A percentile compares a stretch with the other conserved stretches of the same genome.
These are phyloP conservation scores for Rutpela maculata DNA, from an alignment of 2,888 invertebrate species.

Conservation along the genomic window DNA sequence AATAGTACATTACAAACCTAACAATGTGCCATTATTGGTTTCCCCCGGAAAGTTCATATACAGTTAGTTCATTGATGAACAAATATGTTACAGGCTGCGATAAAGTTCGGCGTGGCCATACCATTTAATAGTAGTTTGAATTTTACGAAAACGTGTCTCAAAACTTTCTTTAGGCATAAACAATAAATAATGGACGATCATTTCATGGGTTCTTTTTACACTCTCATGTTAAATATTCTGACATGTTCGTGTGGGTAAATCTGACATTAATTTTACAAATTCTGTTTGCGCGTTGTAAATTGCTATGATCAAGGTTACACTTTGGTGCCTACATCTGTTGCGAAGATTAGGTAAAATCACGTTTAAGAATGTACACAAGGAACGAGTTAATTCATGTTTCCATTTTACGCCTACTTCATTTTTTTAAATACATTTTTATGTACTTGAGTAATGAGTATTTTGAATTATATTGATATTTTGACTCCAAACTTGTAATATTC, in stretches of 20 bases:
- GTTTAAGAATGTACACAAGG: background rate
- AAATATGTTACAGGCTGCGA: too few relatives aligned
- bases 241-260: conserved; percentile 13
- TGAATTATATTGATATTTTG: too few relatives aligned
- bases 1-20: too few relatives aligned
- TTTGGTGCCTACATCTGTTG: background rate
- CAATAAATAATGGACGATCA: background rate
- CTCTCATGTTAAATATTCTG: conserved; percentile 10
- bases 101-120: background rate
- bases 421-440: too few relatives aligned
- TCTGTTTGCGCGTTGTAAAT: background rate
- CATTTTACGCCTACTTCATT: too few relatives aligned
- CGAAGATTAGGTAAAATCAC: background rate
- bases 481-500: too few relatives aligned
- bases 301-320: background rate
- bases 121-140: background rate
- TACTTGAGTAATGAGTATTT: too few relatives aligned
- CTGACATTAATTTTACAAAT: conserved; percentile 25
- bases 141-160: background rate
- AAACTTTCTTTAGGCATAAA: background rate
- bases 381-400: too few relatives aligned
- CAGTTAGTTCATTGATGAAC: too few relatives aligned
- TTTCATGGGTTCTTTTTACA: background rate
- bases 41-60: too few relatives aligned
- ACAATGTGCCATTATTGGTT: too few relatives aligned